phyloP scores from a whole-genome alignment of 30 jellyfish, hydroid and myxozoan species.

The Aurelia sp. region DNA sequence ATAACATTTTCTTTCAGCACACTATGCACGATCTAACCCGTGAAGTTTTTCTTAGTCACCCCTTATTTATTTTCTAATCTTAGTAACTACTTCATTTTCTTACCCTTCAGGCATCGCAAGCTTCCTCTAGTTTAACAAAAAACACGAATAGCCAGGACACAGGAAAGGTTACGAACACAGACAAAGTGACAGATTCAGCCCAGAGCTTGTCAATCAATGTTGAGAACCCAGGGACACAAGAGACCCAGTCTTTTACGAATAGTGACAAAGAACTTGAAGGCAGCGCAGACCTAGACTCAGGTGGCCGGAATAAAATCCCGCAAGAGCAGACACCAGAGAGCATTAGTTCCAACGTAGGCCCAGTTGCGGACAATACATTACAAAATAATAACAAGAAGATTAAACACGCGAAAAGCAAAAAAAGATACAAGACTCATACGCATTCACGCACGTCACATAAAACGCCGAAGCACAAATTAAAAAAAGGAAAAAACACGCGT shows the following conservation, averaged over 20 bases:
- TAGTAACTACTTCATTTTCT: neutral
- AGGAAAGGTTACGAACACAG: neutral
- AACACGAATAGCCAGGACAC: neutral
- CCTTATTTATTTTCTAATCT: too few relatives aligned
- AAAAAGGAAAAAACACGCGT: neutral
- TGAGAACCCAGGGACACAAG: slow-evolving; percentile 31
- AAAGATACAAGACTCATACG: slow-evolving; percentile 43
- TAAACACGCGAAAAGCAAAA: slow-evolving; percentile 35
- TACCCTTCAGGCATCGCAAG: neutral
- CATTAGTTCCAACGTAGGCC: slow-evolving; percentile 51
- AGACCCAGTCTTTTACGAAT: neutral
- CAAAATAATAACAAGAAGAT: neutral
- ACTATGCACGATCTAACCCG: too few relatives aligned
- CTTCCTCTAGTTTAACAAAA: neutral
- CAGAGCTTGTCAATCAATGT: slow-evolving; percentile 37
- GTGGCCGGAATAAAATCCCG: slow-evolving; percentile 43
- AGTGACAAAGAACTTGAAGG: neutral
- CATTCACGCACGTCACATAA: slow-evolving; percentile 30
- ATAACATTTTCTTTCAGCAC: too few relatives aligned
- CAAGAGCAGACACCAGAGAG: slow-evolving; percentile 67
- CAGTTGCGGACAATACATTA: slow-evolving; percentile 25
- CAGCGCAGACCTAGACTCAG: slow-evolving; percentile 12
- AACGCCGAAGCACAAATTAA: slow-evolving; percentile 5
- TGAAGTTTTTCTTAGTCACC: too few relatives aligned
- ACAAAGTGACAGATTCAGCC: neutral